Evolutionary conservation across 2,113 vertebrate genomes (phyloP), one percentile per base, ranked within the genome.

Genomic region (Herpailurus yagouaroundi): DNA sequence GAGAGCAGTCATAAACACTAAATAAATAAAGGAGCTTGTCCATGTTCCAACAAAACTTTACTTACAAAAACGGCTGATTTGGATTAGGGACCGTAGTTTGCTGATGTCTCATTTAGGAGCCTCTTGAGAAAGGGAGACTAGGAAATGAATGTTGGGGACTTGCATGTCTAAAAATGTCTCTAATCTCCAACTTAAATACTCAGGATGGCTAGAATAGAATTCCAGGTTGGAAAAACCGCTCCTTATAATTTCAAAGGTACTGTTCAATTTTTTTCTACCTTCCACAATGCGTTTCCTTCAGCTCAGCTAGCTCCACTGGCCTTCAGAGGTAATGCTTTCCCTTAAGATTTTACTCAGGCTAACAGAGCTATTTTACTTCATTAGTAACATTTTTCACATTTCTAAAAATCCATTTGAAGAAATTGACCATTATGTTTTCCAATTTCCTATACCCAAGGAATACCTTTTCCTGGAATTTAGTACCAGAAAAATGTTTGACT

Each of bases 401-500:
- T 93, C 27, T 31, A 33, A 66, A 86, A 76, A 48, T 50, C 6
- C 15, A 5, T n/a, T 82, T 83, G 19, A 91, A 48, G 55, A 89
- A 93, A 87, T 31, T 81, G 66, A 92, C 27, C 29, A 36, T 7
- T 93, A 66, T 60, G 11, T 93, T 93, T 93, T 87, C 74, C 31
- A 77, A 33, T 82, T 38, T 48, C 76, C 45, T 95, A 77, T 90
- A 50, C 33, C 12, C 63, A 88, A 88, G 4, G 31, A 87, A 57
- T 73, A 83, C 5, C 27, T 88, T 94, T 94, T 91, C 18, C 82
- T 91, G 84, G 87, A 95, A 95, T 88, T 50, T 36, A 63, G 31
- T 87, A 55, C 45, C 68, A 73, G 82, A 13, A 93, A 92, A 96
- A 73, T n/a, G 11, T 87, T 38, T 77, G 45, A 66, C 50, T 97